Evolutionary conservation across 1,140 invertebrate genomes (phyloP), one percentile per base, ranked within the genome.

Genomic region (Plodia interpunctella): DNA sequence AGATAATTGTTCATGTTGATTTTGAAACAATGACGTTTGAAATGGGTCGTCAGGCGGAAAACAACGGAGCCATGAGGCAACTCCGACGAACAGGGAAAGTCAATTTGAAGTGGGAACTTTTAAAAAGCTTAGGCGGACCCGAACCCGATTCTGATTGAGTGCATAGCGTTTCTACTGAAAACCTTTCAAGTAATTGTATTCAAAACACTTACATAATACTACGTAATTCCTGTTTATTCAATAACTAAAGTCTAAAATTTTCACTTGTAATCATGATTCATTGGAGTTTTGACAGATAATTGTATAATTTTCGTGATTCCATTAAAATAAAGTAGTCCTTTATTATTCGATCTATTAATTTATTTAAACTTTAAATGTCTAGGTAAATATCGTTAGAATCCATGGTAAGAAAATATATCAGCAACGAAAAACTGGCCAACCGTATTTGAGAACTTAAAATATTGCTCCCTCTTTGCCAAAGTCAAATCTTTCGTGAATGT

Each of bases 51-150:
- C 63, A 55, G 51, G 58, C 61, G 60, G 59, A 59, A 49, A 35
- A 17, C 57, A 63, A 66, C 59, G 65, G 58, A 66, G 60, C 55
- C 62, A 60, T 62, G 59, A 32, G 38, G 38, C 62, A 72, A 72
- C 63, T 68, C 21, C 50, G n/a, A 21, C 57, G 63, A 68, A 74
- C 68, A 70, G 60, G 63, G 68, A 74, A 74, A 74, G 63, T 74
- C 68, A 70, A 74, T 70, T 70, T 53, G 25, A 68, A 66, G 59
- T 60, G 63, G 50, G 30, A 68, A 72, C 70, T 68, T 72, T 72
- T 72, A 63, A 67, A 72, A 60, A 58, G 62, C 59, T 65, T 60
- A 58, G 61, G 44, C 59, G 57, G 38, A 44, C 38, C 15, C 38
- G 11, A 11, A 38, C 11, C 13, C 35, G 13, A 44, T 44, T 44